Evolutionary conservation across 2,888 invertebrate species (phyloP).

Genomic region (Caenorhabditis plicata): DNA sequence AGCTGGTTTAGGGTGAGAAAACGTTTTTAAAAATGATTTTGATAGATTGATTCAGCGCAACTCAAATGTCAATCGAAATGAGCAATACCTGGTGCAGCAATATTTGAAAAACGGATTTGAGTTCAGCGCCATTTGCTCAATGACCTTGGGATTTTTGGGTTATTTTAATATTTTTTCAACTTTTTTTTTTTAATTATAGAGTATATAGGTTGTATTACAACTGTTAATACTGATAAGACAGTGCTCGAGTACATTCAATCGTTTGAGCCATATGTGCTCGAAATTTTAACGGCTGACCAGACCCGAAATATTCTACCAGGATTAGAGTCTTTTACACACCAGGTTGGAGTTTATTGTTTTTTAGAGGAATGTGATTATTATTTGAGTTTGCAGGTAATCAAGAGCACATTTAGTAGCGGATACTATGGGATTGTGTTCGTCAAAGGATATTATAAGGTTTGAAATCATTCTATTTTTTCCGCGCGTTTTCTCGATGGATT

Average conservation of each 20-base stretch:
- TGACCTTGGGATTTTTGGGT: slow-evolving; percentile 50
- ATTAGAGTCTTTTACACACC: slow-evolving; percentile 48
- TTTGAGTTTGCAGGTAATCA: slow-evolving; percentile 33
- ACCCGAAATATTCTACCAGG: slow-evolving; percentile 58
- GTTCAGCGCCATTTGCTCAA: slow-evolving; percentile 52
- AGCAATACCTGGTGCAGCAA: slow-evolving; percentile 54
- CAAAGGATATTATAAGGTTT: slow-evolving; percentile 57
- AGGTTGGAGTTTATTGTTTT: not conserved
- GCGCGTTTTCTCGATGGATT: too few relatives aligned
- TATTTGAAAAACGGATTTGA: slow-evolving; percentile 56
- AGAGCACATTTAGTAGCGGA: slow-evolving; percentile 34
- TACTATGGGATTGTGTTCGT: slow-evolving; percentile 45
- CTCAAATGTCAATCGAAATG: slow-evolving; percentile 44
- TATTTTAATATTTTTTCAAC: not conserved
- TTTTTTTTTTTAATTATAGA: slow-evolving; percentile 4
- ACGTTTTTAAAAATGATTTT: not conserved
- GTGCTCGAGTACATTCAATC: slow-evolving; percentile 44
- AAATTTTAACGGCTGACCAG: slow-evolving; percentile 50
- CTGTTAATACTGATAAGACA: slow-evolving; percentile 39
- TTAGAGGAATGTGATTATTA: not conserved
- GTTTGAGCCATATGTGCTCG: slow-evolving; percentile 49
- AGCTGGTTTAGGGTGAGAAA: slow-evolving; percentile 41
- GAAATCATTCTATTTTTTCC: too few relatives aligned
- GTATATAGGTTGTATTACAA: slow-evolving; percentile 51
- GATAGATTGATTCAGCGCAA: slow-evolving; percentile 27